Percentiles rank a stretch among this genome's conserved stretches.
Conservation (phyloP, 2,797 vertebrate species). For the Eulemur rubriventer region DNA sequence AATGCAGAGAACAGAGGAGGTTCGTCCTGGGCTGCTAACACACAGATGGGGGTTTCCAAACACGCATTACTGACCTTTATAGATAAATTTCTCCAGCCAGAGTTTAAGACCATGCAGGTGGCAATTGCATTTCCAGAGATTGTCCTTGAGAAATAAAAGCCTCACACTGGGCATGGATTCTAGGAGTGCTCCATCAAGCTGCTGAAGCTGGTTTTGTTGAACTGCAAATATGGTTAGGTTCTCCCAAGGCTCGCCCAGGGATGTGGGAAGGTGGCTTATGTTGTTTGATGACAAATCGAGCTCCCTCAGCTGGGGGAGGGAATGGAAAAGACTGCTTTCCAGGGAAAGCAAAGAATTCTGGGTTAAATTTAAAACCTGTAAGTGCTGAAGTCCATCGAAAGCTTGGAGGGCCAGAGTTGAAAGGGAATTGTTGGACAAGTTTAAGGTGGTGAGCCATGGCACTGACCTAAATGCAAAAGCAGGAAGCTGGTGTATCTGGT, state of each 20-base stretch:
- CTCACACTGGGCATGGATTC: conserved; percentile 92
- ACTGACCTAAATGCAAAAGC: conserved; percentile 91
- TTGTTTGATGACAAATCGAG: conserved; percentile 96
- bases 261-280: conserved; percentile 89
- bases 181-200: conserved; percentile 91
- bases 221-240: conserved; percentile 93
- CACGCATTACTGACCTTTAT: conserved; percentile 91
- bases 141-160: conserved; percentile 90
- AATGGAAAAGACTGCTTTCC: conserved; percentile 91
- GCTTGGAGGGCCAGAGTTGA: conserved; percentile 89
- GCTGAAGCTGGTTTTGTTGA: conserved; percentile 91
- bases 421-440: conserved; percentile 96
- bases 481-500: conserved; percentile 92
- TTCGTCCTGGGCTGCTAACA: not conserved
- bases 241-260: conserved; percentile 89
- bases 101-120: conserved; percentile 95
- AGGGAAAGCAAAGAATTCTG: conserved; percentile 92
- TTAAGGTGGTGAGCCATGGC: conserved; percentile 90
- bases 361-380: conserved; percentile 93
- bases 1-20: conserved; percentile 3
- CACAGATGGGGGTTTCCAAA: not conserved
- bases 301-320: conserved; percentile 90
- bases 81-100: conserved; percentile 97
- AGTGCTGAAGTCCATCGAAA: conserved; percentile 90
- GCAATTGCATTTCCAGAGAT: conserved; percentile 97